These are phyloP conservation scores for Lissocephala sabroskyi DNA, from an alignment of 2,888 invertebrate species.

Conservation along the genomic window DNA sequence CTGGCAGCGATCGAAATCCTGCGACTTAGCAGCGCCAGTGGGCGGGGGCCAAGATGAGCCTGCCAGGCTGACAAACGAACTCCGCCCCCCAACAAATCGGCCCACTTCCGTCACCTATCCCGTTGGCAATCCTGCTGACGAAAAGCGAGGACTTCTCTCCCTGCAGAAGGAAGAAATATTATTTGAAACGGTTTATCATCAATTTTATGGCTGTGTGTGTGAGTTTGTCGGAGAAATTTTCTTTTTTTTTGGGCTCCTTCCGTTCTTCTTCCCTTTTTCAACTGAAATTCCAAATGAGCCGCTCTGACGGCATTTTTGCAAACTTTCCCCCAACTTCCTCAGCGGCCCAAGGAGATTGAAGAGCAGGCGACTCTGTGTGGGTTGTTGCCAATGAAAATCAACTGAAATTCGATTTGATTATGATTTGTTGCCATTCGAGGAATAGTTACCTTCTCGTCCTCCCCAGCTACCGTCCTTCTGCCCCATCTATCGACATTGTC, in stretches of 20 bases:
- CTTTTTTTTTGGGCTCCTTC: not conserved
- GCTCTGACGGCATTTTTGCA: constrained; percentile 11
- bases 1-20: constrained; percentile 15
- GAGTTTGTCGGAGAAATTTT: too few relatives aligned
- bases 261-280: not conserved
- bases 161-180: constrained; percentile 41
- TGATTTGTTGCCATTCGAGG: constrained; percentile 59
- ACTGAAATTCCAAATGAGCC: not conserved
- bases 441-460: not conserved
- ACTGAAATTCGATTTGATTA: constrained; percentile 64
- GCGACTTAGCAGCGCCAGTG: constrained; percentile 34
- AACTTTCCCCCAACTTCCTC: constrained; percentile 26
- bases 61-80: not conserved
- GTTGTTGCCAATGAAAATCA: constrained; percentile 59
- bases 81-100: not conserved
- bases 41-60: constrained; percentile 21
- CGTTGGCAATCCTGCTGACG: too few relatives aligned
- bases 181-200: constrained; percentile 67
- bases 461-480: too few relatives aligned
- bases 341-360: constrained; percentile 2
- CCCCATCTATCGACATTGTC: too few relatives aligned
- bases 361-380: constrained; percentile 27
- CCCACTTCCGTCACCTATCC: not conserved
- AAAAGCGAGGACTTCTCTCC: constrained; percentile 18
- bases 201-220: constrained; percentile 47